Base-by-base conservation (phyloP, 2,888 invertebrate genomes). In the Steinernema hermaphroditum region DNA sequence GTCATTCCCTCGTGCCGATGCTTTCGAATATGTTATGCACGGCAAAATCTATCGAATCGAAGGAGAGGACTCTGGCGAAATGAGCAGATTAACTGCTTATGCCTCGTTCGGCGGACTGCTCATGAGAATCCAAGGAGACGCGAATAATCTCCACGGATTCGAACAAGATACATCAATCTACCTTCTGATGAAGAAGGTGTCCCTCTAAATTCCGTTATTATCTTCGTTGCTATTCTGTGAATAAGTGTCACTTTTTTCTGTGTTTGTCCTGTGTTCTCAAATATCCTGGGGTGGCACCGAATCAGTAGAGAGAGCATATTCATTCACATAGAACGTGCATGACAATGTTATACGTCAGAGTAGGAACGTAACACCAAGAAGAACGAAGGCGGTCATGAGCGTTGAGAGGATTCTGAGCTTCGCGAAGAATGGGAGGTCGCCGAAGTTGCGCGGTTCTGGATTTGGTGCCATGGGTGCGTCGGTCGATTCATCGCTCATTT, bases 1-100 rank as follows among this genome's bases (percentile, higher is more conserved):
- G 14, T 78, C 80, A 6, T 82, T 82, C 75, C 78, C 84, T 4
- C 78, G 84, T 6, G 95, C 96, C 0, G 96, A 96, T 12, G 78
- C 94, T 85, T 99, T 97, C 86, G 97, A 99, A 88, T 99, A 98
- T 89, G 96, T 98, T 69, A 98, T 98, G 97, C 94, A 93, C 80
- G 98, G 98, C 22, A 94, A 94, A 88, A 93, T 96, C 80, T 96
- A 95, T 89, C 91, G 94, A 82, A 94, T 99, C 87, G 97, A 98
- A 88, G 96, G 96, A 24, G 97, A 97, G 83, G 96, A 97, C 22
- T 92, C 86, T n/a, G 92, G 92, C 87, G 93, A 94, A 87, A 92
- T 93, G 0, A 92, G 92, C 9, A 90, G 94, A 86, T 88, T 96
- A 89, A 76, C 96, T 1, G 97, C 96, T 0, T 98, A 97, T 86